Evolutionary conservation across 2,113 vertebrate species (phyloP), one percentile per base, ranked within the genome.

Genomic region (Ramphastos sulfuratus): DNA sequence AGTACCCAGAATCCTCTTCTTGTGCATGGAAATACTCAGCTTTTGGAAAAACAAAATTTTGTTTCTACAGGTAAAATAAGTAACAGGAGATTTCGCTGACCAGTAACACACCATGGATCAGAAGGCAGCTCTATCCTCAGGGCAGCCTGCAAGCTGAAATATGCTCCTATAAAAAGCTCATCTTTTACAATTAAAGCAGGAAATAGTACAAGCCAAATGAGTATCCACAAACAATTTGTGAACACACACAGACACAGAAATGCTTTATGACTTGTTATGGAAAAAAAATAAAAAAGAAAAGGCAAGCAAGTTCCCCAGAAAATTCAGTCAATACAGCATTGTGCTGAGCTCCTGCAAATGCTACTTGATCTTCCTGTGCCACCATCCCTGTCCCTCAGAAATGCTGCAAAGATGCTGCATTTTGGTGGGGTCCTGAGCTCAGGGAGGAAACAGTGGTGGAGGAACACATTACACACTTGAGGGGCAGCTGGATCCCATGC

Each of bases 181-280:
- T 96, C 70, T 71, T 96, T 96, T 91, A 93, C 76, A 95, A 95
- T 94, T 96, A 95, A 94, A 90, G 70, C 66, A 91, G 58, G 72
- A 83, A 94, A 76, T 63, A 20, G 73, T 94, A 93, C 90, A 93
- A 95, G 90, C 92, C 87, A 93, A 91, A 96, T 58, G 66, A 78
- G 83, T 94, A 78, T 56, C 35, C 74, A 86, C 58, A 83, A 92
- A 86, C 58, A 95, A 83, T 90, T 90, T 94, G 82, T 77, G 82
- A 87, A 64, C 27, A 60, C 35, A 61, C 28, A 76, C 46, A 72
- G 9, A 52, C 50, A 52, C 24, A 50, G 31, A 76, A 83, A 90
- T 66, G 73, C 73, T 88, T 92, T 75, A 94, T 64, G 60, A 78
- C 74, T 95, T 88, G 59, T 75, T 65, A 50, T 63, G 19, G 61